phyloP scores from a whole-genome alignment of 2,888 invertebrate genomes.

The Zygothrica quintamaculata region DNA sequence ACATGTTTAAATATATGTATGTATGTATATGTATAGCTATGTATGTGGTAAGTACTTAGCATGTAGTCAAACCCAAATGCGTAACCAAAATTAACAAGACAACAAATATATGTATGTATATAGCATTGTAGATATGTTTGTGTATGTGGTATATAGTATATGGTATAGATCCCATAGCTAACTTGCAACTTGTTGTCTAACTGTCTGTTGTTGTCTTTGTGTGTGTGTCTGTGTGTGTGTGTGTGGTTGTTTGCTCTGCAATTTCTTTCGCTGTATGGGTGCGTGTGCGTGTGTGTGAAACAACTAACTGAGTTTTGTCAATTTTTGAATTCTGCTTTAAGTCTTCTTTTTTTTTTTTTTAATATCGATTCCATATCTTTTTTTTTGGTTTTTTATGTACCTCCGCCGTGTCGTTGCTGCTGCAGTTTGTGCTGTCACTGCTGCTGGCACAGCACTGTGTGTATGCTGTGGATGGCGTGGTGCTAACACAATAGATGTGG shows the following conservation, averaged over 20 bases:
- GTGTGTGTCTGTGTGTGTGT: conserved; percentile 19
- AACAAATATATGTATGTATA: conserved; percentile 66
- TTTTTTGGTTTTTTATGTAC: conserved; percentile 85
- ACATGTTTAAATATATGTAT: too few relatives aligned
- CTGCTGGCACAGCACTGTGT: conserved; percentile 52
- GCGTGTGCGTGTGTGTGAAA: conserved; percentile 10
- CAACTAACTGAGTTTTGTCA: conserved; percentile 31
- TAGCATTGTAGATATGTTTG: conserved; percentile 10
- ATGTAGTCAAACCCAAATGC: conserved; percentile 78
- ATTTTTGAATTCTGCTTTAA: conserved; percentile 84
- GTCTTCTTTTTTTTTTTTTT: conserved; percentile 28
- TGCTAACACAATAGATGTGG: conserved; percentile 87
- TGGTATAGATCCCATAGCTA: conserved; percentile 75
- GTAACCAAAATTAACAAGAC: conserved; percentile 77
- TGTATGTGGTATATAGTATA: conserved; percentile 35
- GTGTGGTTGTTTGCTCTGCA: conserved; percentile 16
- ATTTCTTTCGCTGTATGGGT: conserved; percentile 5
- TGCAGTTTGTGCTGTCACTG: conserved; percentile 87
- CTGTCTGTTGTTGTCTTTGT: conserved; percentile 21
- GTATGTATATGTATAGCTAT: too few relatives aligned
- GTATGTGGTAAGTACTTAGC: conserved; percentile 53
- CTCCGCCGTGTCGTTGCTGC: conserved; percentile 90
- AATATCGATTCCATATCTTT: conserved; percentile 26
- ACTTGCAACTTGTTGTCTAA: conserved; percentile 40
- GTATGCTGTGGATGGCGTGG: conserved; percentile 86